Conservation (phyloP, 2,888 invertebrate species). For the Ochropacha duplaris region DNA sequence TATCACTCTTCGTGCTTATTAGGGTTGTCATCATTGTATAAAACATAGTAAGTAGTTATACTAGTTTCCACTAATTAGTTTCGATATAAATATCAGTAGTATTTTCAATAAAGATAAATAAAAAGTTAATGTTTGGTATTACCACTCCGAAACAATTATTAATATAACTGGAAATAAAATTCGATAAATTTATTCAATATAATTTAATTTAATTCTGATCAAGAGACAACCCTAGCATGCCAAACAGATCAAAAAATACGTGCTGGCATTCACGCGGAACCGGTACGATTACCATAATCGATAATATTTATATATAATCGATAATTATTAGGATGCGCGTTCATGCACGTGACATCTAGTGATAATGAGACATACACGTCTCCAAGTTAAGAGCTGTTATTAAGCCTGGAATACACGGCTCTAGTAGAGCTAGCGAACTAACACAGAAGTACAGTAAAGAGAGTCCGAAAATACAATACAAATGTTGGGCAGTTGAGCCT, state of each 20-base stretch:
- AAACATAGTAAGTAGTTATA: too few relatives aligned
- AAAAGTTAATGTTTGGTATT: too few relatives aligned
- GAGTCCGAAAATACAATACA: too few relatives aligned
- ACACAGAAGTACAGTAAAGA: too few relatives aligned
- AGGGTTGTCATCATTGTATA: not conserved
- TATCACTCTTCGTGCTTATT: not conserved
- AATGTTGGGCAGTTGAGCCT: too few relatives aligned
- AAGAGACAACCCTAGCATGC: conserved; percentile 4
- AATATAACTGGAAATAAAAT: too few relatives aligned
- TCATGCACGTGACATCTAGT: conserved; percentile 31
- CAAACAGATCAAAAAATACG: conserved; percentile 17
- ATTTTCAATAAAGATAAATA: too few relatives aligned
- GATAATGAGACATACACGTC: conserved; percentile 20
- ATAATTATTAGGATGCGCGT: conserved; percentile 26
- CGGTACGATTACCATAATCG: conserved; percentile 45
- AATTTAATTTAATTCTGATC: not conserved
- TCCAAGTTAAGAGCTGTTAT: conserved; percentile 9
- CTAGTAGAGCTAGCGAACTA: too few relatives aligned
- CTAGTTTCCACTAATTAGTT: too few relatives aligned
- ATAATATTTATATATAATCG: conserved; percentile 30
- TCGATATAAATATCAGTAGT: too few relatives aligned
- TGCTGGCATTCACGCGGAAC: conserved; percentile 36
- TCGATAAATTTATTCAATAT: too few relatives aligned
- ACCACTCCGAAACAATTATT: too few relatives aligned
- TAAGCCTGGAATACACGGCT: not conserved